Percentiles rank a stretch among this genome's conserved stretches.
phyloP scores from a whole-genome alignment of 1,140 invertebrate genomes.

The Diachasma alloeum region DNA sequence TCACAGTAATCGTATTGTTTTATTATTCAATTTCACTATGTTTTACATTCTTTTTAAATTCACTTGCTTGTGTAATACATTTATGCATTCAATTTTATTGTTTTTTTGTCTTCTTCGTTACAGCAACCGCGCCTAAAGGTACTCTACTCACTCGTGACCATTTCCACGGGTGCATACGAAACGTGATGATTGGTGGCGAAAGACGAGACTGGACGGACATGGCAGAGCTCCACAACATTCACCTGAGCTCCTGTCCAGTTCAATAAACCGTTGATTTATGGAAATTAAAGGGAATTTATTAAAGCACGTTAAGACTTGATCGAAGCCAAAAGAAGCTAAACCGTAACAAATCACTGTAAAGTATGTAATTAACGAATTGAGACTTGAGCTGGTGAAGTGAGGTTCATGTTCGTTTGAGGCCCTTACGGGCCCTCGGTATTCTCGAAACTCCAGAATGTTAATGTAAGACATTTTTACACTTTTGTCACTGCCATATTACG shows the following conservation, averaged over 20 bases:
- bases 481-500: slow-evolving; percentile 56
- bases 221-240: slow-evolving; percentile 81
- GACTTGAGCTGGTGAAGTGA: not conserved
- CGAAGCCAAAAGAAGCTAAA: slow-evolving; percentile 59
- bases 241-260: slow-evolving; percentile 84
- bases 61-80: not conserved
- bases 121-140: slow-evolving; percentile 73
- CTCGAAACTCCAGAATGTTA: not conserved
- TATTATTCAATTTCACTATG: no score
- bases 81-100: not conserved
- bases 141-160: slow-evolving; percentile 77
- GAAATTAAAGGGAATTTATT: not conserved
- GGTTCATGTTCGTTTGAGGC: not conserved
- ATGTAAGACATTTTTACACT: not conserved
- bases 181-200: slow-evolving; percentile 76
- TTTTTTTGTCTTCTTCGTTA: slow-evolving; percentile 39
- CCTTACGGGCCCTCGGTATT: no score
- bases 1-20: no score
- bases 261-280: slow-evolving; percentile 46
- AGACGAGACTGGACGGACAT: slow-evolving; percentile 84
- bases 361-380: slow-evolving; percentile 16
- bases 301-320: slow-evolving; percentile 46
- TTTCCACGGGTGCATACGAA: slow-evolving; percentile 91
- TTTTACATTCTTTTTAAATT: no score
- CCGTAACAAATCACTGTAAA: slow-evolving; percentile 33